These are phyloP conservation scores for Thamnophis sirtalis DNA, from an alignment of 2,113 vertebrate species.

Conservation along the genomic window DNA sequence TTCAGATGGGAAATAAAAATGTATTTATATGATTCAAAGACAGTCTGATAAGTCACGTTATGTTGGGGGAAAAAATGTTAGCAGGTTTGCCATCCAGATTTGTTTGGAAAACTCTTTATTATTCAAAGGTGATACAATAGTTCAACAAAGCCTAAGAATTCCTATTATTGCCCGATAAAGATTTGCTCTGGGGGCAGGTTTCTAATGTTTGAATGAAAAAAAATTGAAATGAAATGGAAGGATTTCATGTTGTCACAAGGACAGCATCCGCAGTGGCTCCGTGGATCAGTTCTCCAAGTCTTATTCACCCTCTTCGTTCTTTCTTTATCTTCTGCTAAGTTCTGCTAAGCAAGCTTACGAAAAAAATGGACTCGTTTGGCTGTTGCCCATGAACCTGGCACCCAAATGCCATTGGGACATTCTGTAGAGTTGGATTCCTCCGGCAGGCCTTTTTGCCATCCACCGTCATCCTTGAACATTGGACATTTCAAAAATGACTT, in stretches of 20 bases:
- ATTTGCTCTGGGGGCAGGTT: slow-evolving; percentile 45
- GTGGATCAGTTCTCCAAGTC: not conserved
- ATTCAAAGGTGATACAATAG: slow-evolving; percentile 36
- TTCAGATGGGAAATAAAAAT: slow-evolving; percentile 56
- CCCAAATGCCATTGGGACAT: not conserved
- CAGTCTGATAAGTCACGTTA: slow-evolving; percentile 48
- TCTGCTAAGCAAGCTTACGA: not conserved
- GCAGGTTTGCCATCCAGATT: slow-evolving; percentile 42
- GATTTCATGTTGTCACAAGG: not conserved
- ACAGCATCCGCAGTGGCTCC: not conserved
- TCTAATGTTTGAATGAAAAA: not conserved
- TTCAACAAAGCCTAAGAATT: slow-evolving; percentile 38
- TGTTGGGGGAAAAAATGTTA: slow-evolving; percentile 43
- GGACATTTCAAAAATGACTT: not conserved
- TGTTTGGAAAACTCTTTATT: slow-evolving; percentile 41
- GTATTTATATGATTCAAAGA: slow-evolving; percentile 57
- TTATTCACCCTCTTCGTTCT: not conserved
- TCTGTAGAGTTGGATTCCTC: not conserved
- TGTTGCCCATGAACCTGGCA: not conserved
- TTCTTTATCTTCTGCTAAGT: not conserved
- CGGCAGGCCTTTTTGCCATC: not conserved
- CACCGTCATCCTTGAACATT: not conserved
- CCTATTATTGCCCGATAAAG: slow-evolving; percentile 33
- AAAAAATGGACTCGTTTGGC: not conserved
- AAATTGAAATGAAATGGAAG: not conserved